Conservation (phyloP, 2,797 vertebrate genomes). For the Semaprochilodus insignis region DNA sequence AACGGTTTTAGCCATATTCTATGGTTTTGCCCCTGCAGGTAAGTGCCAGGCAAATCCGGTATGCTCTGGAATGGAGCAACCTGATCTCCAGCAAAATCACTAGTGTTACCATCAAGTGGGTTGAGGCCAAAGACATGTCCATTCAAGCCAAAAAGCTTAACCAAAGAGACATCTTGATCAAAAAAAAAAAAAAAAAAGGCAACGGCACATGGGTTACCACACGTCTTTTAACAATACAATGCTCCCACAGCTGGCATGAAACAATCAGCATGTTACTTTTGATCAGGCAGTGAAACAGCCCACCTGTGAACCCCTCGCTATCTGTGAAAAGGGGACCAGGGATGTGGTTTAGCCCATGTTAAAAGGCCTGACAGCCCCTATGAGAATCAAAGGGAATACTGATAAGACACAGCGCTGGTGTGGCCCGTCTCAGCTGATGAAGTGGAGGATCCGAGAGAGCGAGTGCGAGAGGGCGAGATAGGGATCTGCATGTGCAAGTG, state of each 20-base stretch:
- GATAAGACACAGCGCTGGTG: background rate
- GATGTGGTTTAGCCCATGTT: background rate
- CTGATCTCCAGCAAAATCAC: slow-evolving; percentile 44
- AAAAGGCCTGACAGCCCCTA: slow-evolving; percentile 10
- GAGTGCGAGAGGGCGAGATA: background rate
- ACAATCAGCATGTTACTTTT: background rate
- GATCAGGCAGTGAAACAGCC: background rate
- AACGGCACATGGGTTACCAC: background rate
- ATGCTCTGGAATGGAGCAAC: slow-evolving; percentile 31
- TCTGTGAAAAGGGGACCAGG: background rate
- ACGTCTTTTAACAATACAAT: background rate
- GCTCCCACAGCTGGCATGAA: background rate
- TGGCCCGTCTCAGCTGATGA: slow-evolving; percentile 34
- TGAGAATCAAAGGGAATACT: slow-evolving; percentile 3
- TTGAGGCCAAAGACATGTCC: slow-evolving; percentile 54
- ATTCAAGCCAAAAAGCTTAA: slow-evolving; percentile 42
- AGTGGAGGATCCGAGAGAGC: slow-evolving; percentile 15
- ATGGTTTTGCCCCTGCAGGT: background rate
- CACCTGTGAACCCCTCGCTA: background rate
- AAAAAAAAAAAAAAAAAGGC: too few species aligned
- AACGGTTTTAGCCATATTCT: background rate
- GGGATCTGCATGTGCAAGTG: slow-evolving; percentile 17
- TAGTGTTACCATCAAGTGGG: slow-evolving; percentile 35
- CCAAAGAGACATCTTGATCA: slow-evolving; percentile 36
- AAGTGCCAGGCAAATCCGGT: slow-evolving; percentile 17